phyloP scores from a whole-genome alignment of 2,113 vertebrate species.

The Copsychus sechellarum region DNA sequence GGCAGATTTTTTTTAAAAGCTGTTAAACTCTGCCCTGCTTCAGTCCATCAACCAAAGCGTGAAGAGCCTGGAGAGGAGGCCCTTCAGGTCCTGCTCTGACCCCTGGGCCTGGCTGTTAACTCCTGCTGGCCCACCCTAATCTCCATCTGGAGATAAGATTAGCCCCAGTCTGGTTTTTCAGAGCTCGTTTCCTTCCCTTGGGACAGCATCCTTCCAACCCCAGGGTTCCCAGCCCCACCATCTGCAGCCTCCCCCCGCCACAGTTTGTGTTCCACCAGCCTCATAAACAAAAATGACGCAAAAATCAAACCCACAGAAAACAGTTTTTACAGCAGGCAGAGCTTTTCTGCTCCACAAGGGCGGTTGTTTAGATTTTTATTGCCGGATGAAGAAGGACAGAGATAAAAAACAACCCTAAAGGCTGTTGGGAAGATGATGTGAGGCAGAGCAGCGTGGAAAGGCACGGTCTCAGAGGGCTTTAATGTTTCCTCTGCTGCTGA shows the following conservation, averaged over 20 bases:
- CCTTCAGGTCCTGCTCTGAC: constrained; percentile 25
- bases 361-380: not conserved
- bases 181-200: not conserved
- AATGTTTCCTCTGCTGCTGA: not conserved
- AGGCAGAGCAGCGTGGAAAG: not conserved
- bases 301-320: not conserved
- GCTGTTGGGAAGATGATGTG: not conserved
- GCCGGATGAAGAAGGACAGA: not conserved
- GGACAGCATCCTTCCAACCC: not conserved
- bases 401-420: not conserved
- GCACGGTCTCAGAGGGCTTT: not conserved
- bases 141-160: not conserved
- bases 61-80: not conserved
- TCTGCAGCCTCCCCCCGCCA: not conserved
- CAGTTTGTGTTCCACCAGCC: not conserved
- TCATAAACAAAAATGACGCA: not conserved
- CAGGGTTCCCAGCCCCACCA: not conserved
- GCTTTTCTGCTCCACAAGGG: not conserved
- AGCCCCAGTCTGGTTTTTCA: not conserved
- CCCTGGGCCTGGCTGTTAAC: constrained; percentile 31
- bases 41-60: not conserved
- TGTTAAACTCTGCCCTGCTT: constrained; percentile 43
- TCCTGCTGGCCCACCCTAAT: not conserved
- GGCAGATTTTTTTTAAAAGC: not conserved
- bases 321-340: not conserved